These are phyloP conservation scores for Poecilia wingei DNA, from an alignment of 2,797 vertebrate species.

Conservation along the genomic window DNA sequence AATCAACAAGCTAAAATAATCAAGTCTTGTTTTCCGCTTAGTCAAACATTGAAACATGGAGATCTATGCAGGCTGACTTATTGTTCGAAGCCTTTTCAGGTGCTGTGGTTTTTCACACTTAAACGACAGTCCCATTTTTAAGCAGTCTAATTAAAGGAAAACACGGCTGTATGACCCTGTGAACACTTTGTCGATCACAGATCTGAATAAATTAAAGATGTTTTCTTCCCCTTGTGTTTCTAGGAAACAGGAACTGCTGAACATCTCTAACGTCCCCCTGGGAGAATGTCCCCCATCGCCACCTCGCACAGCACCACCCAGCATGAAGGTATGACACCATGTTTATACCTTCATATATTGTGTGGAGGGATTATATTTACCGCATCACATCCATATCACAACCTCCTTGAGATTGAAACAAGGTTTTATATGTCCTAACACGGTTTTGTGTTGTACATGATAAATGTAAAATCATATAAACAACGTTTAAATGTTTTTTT, in stretches of 20 bases:
- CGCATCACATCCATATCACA: background rate
- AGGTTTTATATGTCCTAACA: background rate
- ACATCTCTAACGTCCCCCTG: constrained; percentile 84
- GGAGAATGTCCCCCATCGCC: constrained; percentile 92
- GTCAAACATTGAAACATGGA: background rate
- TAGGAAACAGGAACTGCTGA: constrained; percentile 96
- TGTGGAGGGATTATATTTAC: background rate
- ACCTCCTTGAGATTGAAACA: background rate
- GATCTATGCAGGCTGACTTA: background rate
- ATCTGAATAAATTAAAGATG: constrained; percentile 6
- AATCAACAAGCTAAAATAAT: background rate
- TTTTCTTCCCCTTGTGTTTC: constrained; percentile 13
- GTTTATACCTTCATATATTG: no score
- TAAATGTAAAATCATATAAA: background rate
- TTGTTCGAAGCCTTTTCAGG: background rate
- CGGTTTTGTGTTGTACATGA: background rate
- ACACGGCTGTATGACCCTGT: no score
- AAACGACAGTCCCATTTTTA: background rate
- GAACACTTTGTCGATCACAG: background rate
- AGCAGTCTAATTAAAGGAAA: background rate
- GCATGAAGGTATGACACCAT: constrained; percentile 88
- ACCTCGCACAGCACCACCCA: constrained; percentile 91
- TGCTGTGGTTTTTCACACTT: background rate
- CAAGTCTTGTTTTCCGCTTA: background rate
- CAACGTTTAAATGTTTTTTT: background rate